Evolutionary conservation across 2,113 vertebrate species (phyloP).

Genomic region (Dendropsophus ebraccatus): DNA sequence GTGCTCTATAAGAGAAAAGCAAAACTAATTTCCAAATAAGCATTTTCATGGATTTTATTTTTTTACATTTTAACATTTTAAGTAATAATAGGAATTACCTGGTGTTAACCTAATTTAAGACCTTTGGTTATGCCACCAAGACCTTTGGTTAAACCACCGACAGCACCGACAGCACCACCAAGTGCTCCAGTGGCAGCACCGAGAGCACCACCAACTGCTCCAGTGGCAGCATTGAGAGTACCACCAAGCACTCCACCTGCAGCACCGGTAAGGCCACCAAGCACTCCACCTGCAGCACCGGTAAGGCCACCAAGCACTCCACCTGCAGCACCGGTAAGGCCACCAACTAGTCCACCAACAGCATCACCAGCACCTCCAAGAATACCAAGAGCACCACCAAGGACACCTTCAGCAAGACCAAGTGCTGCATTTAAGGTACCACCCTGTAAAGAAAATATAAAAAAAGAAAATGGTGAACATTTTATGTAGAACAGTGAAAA

Average conservation of each 20-base stretch:
- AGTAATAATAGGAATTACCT: background rate
- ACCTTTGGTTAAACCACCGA: background rate
- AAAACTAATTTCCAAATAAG: no score
- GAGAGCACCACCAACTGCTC: background rate
- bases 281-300: background rate
- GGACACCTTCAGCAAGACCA: background rate
- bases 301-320: background rate
- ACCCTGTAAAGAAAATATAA: background rate
- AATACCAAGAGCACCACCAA: background rate
- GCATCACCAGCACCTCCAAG: no score
- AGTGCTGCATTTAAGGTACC: background rate
- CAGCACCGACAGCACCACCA: no score
- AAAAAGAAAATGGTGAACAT: no score
- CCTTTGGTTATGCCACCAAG: no score
- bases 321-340: background rate
- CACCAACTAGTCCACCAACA: background rate
- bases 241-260: background rate
- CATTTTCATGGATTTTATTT: no score
- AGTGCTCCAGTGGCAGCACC: no score
- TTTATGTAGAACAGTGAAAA: no score
- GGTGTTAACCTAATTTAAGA: background rate
- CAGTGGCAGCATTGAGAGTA: background rate
- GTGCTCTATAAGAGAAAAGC: no score
- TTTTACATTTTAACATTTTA: background rate
- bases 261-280: background rate